Percentiles rank a stretch among this genome's conserved stretches.
Conservation (phyloP, 1,140 invertebrate species). For the Sycobia sp. region DNA sequence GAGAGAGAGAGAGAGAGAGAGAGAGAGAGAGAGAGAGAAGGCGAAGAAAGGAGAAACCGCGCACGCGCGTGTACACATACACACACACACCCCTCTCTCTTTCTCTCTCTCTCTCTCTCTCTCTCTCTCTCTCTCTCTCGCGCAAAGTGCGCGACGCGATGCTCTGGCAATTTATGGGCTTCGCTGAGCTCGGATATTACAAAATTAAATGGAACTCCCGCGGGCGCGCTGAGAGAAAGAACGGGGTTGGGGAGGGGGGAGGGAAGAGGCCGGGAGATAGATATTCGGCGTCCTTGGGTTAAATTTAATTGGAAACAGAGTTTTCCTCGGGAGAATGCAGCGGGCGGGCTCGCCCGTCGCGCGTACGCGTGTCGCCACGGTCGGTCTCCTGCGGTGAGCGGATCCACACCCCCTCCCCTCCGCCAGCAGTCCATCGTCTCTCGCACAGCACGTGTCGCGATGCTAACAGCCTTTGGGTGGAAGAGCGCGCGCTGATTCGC, state of each 20-base stretch:
- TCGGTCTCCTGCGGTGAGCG: too few species aligned
- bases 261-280: too few species aligned
- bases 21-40: neutral
- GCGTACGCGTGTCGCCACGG: too few species aligned
- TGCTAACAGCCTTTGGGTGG: too few species aligned
- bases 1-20: neutral
- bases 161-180: conserved; percentile 15
- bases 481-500: too few species aligned
- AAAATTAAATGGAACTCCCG: conserved; percentile 23
- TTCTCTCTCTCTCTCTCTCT: neutral
- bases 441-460: too few species aligned
- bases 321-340: too few species aligned
- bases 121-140: neutral
- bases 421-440: too few species aligned
- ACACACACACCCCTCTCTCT: neutral
- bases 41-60: neutral
- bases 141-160: neutral
- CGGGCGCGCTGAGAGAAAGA: too few species aligned
- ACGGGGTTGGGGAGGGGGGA: too few species aligned
- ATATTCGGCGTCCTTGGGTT: conserved; percentile 1
- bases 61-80: neutral
- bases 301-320: conserved; percentile 24
- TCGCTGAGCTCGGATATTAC: neutral
- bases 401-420: too few species aligned
- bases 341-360: too few species aligned